Base-by-base conservation (phyloP, 1,140 invertebrate species). In the Dysdera silvatica region DNA sequence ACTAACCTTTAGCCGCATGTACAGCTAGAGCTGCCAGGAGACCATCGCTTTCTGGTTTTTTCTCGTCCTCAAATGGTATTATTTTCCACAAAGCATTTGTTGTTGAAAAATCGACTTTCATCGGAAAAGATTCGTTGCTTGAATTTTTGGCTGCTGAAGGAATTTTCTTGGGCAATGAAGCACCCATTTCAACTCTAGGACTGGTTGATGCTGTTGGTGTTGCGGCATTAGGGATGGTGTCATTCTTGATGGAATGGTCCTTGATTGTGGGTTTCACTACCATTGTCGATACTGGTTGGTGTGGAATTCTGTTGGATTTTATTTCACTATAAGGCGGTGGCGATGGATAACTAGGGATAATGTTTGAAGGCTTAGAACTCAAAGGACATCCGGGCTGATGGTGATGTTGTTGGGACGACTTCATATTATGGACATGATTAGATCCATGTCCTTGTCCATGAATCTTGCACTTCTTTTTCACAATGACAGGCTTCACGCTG, bases 381-480 rank as follows among this genome's bases (percentile, higher is more conserved):
- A 37, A 16, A 24, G n/a, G 55, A 18, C 1, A 8, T 18, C 0
- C 61, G 56, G 18, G 18, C 1, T 35, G 26, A 14, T n/a, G 33
- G n/a, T 28, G 45, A 23, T 26, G 24, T 45, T 3, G 16, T 29
- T 4, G 29, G 16, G 3, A 14, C 4, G 28, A 47, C 52, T 40
- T 47, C n/a, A n/a, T 14, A 20, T 29, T 47, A 26, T 18, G 28
- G n/a, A n/a, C n/a, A n/a, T n/a, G n/a, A n/a, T n/a, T n/a, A n/a
- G n/a, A n/a, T n/a, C n/a, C n/a, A n/a, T n/a, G n/a, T n/a, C n/a
- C 7, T 20, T 55, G 26, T 6, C 61, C 61, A 40, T 63, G 61
- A 20, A 63, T 43, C 56, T 20, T 24, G 31, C 61, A 63, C n/a
- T 26, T 56, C 14, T 63, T 63, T 14, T 18, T 26, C 8, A 49